Base-by-base conservation (phyloP, 2,113 vertebrate species). In the Petrocephalus zakoni region DNA sequence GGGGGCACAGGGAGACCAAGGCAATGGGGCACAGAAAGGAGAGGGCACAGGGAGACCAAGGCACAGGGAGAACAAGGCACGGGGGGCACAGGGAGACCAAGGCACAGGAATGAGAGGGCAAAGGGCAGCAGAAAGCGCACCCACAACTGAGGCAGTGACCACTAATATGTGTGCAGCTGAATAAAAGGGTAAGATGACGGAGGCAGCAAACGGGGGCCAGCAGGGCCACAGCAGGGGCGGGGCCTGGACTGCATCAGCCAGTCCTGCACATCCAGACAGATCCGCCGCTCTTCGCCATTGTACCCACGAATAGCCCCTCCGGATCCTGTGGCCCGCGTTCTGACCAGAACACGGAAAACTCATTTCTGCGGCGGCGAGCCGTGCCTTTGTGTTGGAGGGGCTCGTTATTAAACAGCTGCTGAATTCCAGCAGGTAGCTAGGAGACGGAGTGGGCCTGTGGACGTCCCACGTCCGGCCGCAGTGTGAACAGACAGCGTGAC, bases 341-440 rank as follows among this genome's bases (percentile, higher is more conserved):
- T 22, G 46, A n/a, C 42, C 37, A 47, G 46, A n/a, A 10, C 46
- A 47, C 3, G 46, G 81, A 46, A 83, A 83, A 47, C 81, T 83
- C 81, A 83, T 88, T 90, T 89, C 46, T 17, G 46, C 8, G 88
- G 58, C 55, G 52, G 81, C n/a, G 58, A 64, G 37, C 72, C 82
- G 75, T 86, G 42, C 53, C 42, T 89, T 46, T 89, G 64, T 88
- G 87, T 49, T 47, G 61, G 34, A 29, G 49, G 64, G 55, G 25
- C 34, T 1, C 22, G 21, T 68, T 88, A 72, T 88, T 53, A 68
- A 55, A 89, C 37, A 75, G 75, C 86, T n/a, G 1, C n/a, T 61
- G 61, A 85, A 90, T 90, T 91, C 87, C 89, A 85, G 1, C 53
- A 61, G 85, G 53, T 58, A 90, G 61, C 25, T 56, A 91, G 25